Evolutionary conservation across 64 coral and sea anemone genomes (phyloP), one percentile per base, ranked within the genome.

Genomic region (Montipora foliosa): DNA sequence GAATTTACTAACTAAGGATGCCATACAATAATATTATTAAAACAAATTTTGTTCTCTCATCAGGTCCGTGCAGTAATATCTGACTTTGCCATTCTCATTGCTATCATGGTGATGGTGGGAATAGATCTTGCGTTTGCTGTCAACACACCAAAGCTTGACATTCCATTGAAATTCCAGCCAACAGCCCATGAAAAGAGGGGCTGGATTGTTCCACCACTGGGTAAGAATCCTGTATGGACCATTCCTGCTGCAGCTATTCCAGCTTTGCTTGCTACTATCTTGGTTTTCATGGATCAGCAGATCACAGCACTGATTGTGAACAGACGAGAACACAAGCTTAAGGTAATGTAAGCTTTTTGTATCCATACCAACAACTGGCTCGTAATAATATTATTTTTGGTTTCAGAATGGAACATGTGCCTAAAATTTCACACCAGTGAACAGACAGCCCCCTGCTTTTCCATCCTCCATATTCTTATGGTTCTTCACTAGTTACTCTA

Each of bases 221-320:
- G 97, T 46, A 94, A 82, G 8, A 99, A 99, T 49, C 97, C 97
- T 46, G 92, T 85, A 37, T 99, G 97, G 97, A 80, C 80, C 44
- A 96, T 99, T 78, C 76, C 92, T 61, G 97, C 97, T 12, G 97
- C 97, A 49, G 79, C 82, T 52, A 99, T 99, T 49, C 97, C 97
- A 78, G 97, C 97, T 9, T 29, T 99, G 8, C 83, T 99, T 15
- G 95, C 94, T 11, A 99, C 97, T 8, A 99, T 99, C 55, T 69
- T 99, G 11, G 97, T 99, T 50, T 99, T 99, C 61, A 99, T 99
- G 97, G 97, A 99, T 91, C 97, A 99, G 85, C 97, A 99, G 52
- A 99, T 99, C 67, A 99, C 97, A 37, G 97, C 97, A 24, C 84
- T 99, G 67, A 99, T 99, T 22, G 97, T 99, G 15, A 99, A 99